Conservation (phyloP, 2,888 invertebrate genomes). For the Drosophila fulvimacula region DNA sequence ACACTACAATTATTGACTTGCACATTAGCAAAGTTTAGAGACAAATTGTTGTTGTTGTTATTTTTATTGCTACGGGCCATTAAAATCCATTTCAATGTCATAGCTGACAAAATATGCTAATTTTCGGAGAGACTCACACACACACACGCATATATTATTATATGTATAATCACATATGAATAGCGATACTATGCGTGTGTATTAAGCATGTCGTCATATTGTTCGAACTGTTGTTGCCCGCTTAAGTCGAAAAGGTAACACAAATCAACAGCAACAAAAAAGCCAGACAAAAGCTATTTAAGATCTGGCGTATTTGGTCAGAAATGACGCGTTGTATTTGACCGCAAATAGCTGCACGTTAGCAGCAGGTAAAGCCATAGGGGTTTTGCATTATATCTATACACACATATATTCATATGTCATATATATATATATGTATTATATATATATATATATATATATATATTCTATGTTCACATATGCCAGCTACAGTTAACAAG, state of each 20-base stretch:
- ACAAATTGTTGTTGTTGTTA: slow-evolving; percentile 28
- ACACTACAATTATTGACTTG: slow-evolving; percentile 41
- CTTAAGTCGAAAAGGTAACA: slow-evolving; percentile 39
- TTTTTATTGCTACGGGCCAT: slow-evolving; percentile 65
- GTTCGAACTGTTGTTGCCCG: slow-evolving; percentile 40
- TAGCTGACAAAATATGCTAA: slow-evolving; percentile 72
- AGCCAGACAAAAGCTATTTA: slow-evolving; percentile 11
- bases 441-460: not conserved
- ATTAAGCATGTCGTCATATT: slow-evolving; percentile 63
- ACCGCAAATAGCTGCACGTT: slow-evolving; percentile 52
- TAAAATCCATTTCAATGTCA: slow-evolving; percentile 79
- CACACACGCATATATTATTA: slow-evolving; percentile 18
- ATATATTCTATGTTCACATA: not conserved
- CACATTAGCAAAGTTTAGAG: slow-evolving; percentile 21
- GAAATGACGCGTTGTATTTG: slow-evolving; percentile 46
- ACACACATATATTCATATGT: not conserved
- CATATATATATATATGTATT: not conserved
- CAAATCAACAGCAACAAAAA: not conserved
- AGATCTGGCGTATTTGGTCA: slow-evolving; percentile 47
- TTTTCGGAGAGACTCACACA: slow-evolving; percentile 41
- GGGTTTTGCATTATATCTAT: slow-evolving; percentile 12
- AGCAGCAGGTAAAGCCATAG: slow-evolving; percentile 33
- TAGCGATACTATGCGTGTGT: slow-evolving; percentile 15
- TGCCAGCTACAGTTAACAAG: slow-evolving; percentile 31
- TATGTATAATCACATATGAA: slow-evolving; percentile 13